phyloP scores from a whole-genome alignment of 2,797 vertebrate species.

The Acridotheres tristis region DNA sequence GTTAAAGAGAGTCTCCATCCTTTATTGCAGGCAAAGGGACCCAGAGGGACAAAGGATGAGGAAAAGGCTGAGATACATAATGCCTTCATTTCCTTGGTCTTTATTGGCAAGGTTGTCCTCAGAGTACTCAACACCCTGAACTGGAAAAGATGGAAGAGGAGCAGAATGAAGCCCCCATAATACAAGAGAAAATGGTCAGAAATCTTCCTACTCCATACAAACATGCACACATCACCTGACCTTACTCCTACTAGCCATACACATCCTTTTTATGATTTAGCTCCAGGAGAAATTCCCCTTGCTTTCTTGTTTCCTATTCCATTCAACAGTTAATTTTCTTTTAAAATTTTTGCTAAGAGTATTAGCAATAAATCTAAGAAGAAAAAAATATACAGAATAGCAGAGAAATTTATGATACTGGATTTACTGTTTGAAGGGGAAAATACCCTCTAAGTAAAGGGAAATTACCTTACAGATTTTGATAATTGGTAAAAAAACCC shows the following conservation, averaged over 20 bases:
- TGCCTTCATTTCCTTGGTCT: neutral
- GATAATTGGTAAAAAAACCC: neutral
- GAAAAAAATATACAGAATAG: neutral
- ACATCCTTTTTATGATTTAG: neutral
- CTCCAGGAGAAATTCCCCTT: neutral
- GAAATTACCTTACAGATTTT: neutral
- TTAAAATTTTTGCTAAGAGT: neutral
- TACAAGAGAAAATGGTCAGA: neutral
- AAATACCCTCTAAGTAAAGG: neutral
- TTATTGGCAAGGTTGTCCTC: neutral
- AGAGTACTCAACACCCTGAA: neutral
- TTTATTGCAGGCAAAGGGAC: neutral
- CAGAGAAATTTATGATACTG: neutral
- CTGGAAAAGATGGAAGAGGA: neutral
- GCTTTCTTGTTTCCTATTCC: neutral
- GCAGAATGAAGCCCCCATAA: neutral
- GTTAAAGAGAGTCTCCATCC: neutral
- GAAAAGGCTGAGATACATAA: neutral
- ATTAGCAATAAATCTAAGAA: neutral
- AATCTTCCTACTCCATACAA: neutral
- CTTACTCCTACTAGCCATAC: neutral
- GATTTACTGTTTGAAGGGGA: neutral
- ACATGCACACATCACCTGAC: neutral
- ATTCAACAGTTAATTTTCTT: neutral
- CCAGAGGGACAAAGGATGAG: neutral